Conservation (phyloP, 2,888 invertebrate species). For the Eurytoma adleriae region DNA sequence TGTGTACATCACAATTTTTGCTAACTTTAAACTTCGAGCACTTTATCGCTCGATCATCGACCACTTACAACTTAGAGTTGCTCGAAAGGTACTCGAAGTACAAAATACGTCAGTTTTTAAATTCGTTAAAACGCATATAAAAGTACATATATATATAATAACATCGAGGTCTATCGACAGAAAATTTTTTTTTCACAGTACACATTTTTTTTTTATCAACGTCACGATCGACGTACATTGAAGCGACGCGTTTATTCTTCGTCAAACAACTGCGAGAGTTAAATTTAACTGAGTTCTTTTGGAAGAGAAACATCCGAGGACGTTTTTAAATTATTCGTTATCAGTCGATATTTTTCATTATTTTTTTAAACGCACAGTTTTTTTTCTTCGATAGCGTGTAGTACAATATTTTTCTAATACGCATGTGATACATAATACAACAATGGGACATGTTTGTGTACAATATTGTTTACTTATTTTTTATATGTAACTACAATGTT, state of each 20-base stretch:
- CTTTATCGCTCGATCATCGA: conserved; percentile 23
- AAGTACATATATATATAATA: conserved; percentile 44
- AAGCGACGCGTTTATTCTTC: too few relatives aligned
- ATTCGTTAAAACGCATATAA: conserved; percentile 51
- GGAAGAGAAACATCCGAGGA: conserved; percentile 19
- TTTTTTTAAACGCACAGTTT: conserved; percentile 13
- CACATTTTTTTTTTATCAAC: conserved; percentile 31
- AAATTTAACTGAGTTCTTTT: conserved; percentile 10
- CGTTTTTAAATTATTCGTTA: background rate
- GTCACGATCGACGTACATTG: too few relatives aligned
- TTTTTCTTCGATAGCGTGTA: background rate
- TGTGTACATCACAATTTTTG: conserved; percentile 61
- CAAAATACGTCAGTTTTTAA: conserved; percentile 47
- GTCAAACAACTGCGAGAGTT: too few relatives aligned
- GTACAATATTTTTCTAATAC: conserved; percentile 35
- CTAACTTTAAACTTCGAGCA: conserved; percentile 15
- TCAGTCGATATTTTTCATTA: conserved; percentile 20
- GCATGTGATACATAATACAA: conserved; percentile 31
- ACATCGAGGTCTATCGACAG: conserved; percentile 40
- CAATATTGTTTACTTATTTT: conserved; percentile 18
- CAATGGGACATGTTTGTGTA: conserved; percentile 32
- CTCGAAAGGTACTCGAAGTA: conserved; percentile 41
- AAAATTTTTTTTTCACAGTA: conserved; percentile 13
- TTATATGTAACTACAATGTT: conserved; percentile 10
- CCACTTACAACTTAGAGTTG: conserved; percentile 34